phyloP scores from a whole-genome alignment of 2,888 invertebrate genomes.

The Carterocephalus palaemon region DNA sequence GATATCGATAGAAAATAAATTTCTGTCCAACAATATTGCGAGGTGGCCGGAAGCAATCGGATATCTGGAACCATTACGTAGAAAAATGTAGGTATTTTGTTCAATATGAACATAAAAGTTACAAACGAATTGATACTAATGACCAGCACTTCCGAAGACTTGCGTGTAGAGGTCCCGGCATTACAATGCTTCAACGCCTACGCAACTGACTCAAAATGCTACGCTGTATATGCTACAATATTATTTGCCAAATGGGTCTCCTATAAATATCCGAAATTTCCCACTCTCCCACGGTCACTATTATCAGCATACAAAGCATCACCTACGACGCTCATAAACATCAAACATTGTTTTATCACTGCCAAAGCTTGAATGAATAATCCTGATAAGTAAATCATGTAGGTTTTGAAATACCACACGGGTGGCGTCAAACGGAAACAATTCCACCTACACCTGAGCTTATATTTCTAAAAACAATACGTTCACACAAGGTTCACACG shows the following conservation, averaged over 20 bases:
- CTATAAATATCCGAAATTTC: too few species aligned
- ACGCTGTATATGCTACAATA: conserved; percentile 36
- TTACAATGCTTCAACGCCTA: conserved; percentile 38
- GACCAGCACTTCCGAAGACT: conserved; percentile 9
- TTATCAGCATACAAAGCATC: too few species aligned
- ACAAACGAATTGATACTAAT: conserved; percentile 7
- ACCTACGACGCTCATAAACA: too few species aligned
- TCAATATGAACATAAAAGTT: conserved; percentile 1
- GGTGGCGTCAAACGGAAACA: too few species aligned
- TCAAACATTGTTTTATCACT: too few species aligned
- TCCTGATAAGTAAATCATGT: neutral
- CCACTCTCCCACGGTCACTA: too few species aligned
- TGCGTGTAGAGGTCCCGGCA: neutral
- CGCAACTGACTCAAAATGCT: conserved; percentile 37
- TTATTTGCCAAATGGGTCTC: conserved; percentile 37
- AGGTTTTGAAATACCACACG: neutral
- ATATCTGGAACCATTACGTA: conserved; percentile 1
- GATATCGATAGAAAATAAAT: neutral
- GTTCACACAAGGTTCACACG: neutral
- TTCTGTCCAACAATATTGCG: neutral
- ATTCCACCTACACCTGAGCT: neutral
- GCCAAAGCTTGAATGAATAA: too few species aligned
- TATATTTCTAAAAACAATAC: neutral
- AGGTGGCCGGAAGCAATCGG: conserved; percentile 2
- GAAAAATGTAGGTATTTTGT: neutral